A percentile compares a stretch with the other conserved stretches of the same genome.
phyloP scores from a whole-genome alignment of 1,140 invertebrate genomes.

The Drosophila ironensis region DNA sequence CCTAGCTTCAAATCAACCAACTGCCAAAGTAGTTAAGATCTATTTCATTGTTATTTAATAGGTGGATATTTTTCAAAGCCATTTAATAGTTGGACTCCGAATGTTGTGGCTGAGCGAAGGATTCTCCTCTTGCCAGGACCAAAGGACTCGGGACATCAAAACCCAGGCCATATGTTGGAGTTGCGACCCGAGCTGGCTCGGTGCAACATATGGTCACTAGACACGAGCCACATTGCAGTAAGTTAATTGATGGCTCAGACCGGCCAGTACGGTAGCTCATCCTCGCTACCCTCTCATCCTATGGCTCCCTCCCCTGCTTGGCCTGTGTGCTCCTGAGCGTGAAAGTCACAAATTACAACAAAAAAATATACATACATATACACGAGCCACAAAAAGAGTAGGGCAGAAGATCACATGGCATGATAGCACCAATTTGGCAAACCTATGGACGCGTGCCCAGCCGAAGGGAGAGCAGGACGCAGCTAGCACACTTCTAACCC shows the following conservation, averaged over 20 bases:
- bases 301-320: not conserved
- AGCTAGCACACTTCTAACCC: slow-evolving; percentile 60
- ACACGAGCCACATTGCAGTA: slow-evolving; percentile 56
- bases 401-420: slow-evolving; percentile 66
- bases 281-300: not conserved
- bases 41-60: slow-evolving; percentile 15
- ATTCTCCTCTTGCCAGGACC: slow-evolving; percentile 5
- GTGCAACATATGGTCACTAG: slow-evolving; percentile 72
- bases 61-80: not conserved
- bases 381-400: slow-evolving; percentile 2
- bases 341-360: slow-evolving; percentile 82
- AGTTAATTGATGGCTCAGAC: slow-evolving; percentile 70
- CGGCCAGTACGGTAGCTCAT: slow-evolving; percentile 34
- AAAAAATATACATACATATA: slow-evolving; percentile 28
- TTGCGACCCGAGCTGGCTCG: slow-evolving; percentile 22
- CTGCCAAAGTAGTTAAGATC: no score
- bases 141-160: slow-evolving; percentile 15
- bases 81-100: slow-evolving; percentile 29
- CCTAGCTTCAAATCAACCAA: no score
- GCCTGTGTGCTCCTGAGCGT: slow-evolving; percentile 72
- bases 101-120: slow-evolving; percentile 25
- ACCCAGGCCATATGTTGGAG: slow-evolving; percentile 55
- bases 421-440: slow-evolving; percentile 81
- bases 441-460: slow-evolving; percentile 74
- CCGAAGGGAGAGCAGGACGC: slow-evolving; percentile 4